These are phyloP conservation scores for Metacarcinus magister DNA, from an alignment of 2,888 invertebrate species.

Conservation along the genomic window DNA sequence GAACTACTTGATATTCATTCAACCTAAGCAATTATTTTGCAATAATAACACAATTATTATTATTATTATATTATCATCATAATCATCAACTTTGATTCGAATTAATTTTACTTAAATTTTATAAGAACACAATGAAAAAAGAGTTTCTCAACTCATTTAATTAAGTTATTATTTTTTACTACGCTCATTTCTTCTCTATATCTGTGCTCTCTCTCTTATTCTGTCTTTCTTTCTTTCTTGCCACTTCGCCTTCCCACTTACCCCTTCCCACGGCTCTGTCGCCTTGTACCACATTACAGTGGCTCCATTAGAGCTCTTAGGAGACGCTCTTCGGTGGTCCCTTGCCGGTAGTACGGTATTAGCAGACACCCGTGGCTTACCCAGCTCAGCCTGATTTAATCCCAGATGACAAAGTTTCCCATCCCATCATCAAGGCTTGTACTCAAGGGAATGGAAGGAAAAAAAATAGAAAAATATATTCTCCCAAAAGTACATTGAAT, in stretches of 20 bases:
- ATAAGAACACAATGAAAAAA: too few species aligned
- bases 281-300: slow-evolving; percentile 5
- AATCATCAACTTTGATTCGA: too few species aligned
- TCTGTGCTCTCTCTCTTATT: too few species aligned
- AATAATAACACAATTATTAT: too few species aligned
- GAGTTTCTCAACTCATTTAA: too few species aligned
- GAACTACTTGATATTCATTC: too few species aligned
- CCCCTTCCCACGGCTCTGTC: too few species aligned
- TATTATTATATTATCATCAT: too few species aligned
- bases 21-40: too few species aligned
- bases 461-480: not conserved
- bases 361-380: not conserved
- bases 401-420: not conserved
- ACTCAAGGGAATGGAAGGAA: not conserved
- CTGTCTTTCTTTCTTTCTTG: too few species aligned
- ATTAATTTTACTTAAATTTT: too few species aligned
- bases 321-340: not conserved
- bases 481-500: not conserved
- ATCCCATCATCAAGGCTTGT: not conserved
- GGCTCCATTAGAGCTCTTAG: not conserved
- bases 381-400: not conserved
- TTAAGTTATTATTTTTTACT: too few species aligned
- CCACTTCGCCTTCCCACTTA: not conserved
- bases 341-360: not conserved
- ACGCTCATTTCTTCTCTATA: not conserved